A percentile compares a stretch with the other conserved stretches of the same genome.
These are phyloP conservation scores for Ranitomeya variabilis DNA, from an alignment of 2,113 vertebrate species.

Conservation along the genomic window DNA sequence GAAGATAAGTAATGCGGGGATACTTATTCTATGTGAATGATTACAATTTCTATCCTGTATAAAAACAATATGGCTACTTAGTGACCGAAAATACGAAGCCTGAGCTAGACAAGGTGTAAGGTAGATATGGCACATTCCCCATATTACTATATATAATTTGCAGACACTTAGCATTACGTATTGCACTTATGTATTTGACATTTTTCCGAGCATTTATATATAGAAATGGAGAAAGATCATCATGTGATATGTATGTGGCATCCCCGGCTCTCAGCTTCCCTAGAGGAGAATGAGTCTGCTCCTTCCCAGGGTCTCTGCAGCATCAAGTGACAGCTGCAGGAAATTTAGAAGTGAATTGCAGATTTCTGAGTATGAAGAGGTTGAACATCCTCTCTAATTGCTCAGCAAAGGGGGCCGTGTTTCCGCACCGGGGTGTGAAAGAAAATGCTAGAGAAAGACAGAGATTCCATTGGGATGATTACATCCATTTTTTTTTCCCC, in stretches of 20 bases:
- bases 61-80: too few relatives aligned
- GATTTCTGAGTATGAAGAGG: conserved; percentile 53
- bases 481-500: conserved; percentile 9
- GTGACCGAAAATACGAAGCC: too few relatives aligned
- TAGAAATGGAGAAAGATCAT: not conserved
- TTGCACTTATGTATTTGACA: not conserved
- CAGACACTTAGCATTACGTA: not conserved
- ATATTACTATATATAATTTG: not conserved
- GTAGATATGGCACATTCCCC: not conserved
- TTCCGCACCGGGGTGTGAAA: conserved; percentile 38
- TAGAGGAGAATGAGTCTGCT: conserved; percentile 43
- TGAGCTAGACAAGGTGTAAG: not conserved
- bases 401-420: conserved; percentile 22
- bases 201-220: not conserved
- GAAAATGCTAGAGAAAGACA: conserved; percentile 25
- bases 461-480: conserved; percentile 40
- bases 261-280: conserved; percentile 22
- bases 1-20: too few relatives aligned
- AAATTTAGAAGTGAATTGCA: conserved; percentile 56
- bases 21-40: too few relatives aligned
- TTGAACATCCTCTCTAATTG: conserved; percentile 55
- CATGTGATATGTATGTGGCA: conserved; percentile 32
- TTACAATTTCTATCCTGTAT: too few relatives aligned
- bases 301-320: conserved; percentile 35
- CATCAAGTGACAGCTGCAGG: conserved; percentile 51